Conservation (phyloP, 2,113 vertebrate species). For the Sander lucioperca region DNA sequence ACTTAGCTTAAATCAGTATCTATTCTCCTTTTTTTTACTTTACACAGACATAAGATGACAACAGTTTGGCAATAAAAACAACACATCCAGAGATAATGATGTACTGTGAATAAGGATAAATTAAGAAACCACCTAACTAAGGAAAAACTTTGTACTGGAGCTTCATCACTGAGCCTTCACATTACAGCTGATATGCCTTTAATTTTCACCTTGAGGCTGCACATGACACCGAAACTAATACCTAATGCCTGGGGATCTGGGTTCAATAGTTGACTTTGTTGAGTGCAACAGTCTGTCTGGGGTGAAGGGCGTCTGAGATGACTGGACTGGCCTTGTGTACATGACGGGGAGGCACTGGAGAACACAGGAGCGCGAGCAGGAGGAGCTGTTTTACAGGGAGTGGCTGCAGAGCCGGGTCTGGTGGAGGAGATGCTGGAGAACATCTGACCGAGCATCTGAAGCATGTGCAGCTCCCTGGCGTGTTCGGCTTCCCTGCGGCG, state of each 20-base stretch:
- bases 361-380: conserved; percentile 62
- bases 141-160: background rate
- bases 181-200: conserved; percentile 21
- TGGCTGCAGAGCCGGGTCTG: conserved; percentile 67
- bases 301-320: conserved; percentile 50
- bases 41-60: background rate
- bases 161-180: conserved; percentile 21
- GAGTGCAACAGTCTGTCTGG: conserved; percentile 58
- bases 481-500: conserved; percentile 89
- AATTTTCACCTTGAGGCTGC: conserved; percentile 22
- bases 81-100: background rate
- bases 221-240: conserved; percentile 67
- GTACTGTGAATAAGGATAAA: rapidly evolving
- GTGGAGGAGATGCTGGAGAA: conserved; percentile 86
- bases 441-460: conserved; percentile 94
- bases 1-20: background rate
- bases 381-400: conserved; percentile 68
- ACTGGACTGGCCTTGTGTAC: conserved; percentile 37
- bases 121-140: background rate
- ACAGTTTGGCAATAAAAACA: background rate
- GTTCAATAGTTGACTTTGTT: conserved; percentile 78
- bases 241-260: conserved; percentile 86
- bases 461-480: conserved; percentile 90
- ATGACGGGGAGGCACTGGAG: conserved; percentile 53
- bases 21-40: background rate